Evolutionary conservation across 2,113 vertebrate species (phyloP), one percentile per base, ranked within the genome.

Genomic region (Phrynocephalus versicolor): DNA sequence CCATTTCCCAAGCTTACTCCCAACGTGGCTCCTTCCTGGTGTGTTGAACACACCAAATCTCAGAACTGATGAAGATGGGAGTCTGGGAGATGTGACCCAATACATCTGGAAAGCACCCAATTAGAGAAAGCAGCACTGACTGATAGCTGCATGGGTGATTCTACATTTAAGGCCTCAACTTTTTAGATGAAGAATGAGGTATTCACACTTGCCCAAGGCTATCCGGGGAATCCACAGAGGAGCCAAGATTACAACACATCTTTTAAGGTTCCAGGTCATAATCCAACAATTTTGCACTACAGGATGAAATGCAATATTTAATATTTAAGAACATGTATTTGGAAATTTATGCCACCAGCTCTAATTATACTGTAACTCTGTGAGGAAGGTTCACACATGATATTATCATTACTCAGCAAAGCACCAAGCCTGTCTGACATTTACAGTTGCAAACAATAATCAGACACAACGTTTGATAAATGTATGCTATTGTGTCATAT

Each of bases 401-500:
- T 80, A 72, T 80, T 91, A 35, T 82, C 64, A 75, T 90, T 91
- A 92, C 79, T 92, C 92, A 90, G 89, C 82, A 81, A 25, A 81
- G 87, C 41, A 0, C 0, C 1, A 57, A 88, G 30, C 0, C 0
- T 0, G 0, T 86, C 84, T 77, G 79, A 75, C 9, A 41, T 72
- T 74, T 37, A 58, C 75, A 80, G 60, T 81, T 64, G 75, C 62
- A 75, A 74, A 67, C 62, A 70, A 76, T 89, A 2, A 0, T 85
- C 85, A 55, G 85, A 83, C 1, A 35, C 85, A 72, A 33, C 75
- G 77, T 62, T 14, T 62, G 9, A 83, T 91, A 84, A 83, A 86
- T 86, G 72, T 69, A 86, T 37, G 84, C 27, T 73, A 90, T 19
- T 93, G 85, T 82, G 85, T 55, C 87, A 91, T 85, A 87, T 72